Conservation (phyloP, 2,888 invertebrate genomes). For the Mesochorus sp. region DNA sequence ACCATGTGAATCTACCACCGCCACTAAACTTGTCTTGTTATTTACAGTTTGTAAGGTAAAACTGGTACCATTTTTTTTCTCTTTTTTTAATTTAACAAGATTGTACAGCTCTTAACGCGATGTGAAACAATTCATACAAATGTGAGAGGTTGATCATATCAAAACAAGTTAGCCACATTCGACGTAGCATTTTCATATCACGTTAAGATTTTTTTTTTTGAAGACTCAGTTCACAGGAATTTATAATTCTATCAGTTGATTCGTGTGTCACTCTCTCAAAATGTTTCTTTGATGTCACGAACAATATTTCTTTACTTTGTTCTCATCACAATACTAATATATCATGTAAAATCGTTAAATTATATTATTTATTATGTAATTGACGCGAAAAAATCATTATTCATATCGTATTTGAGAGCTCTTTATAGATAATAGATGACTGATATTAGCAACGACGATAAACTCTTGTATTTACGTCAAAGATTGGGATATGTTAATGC, state of each 20-base stretch:
- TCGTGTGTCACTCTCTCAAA: background rate
- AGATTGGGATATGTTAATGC: slow-evolving; percentile 25
- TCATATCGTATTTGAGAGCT: slow-evolving; percentile 27
- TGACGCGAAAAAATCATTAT: slow-evolving; percentile 36
- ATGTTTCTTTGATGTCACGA: slow-evolving; percentile 11
- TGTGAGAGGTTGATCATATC: background rate
- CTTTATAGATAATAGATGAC: background rate
- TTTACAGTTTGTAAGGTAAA: slow-evolving; percentile 44
- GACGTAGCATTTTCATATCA: background rate
- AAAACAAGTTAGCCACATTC: background rate
- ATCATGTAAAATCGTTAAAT: slow-evolving; percentile 8
- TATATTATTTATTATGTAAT: slow-evolving; percentile 5
- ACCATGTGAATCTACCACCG: slow-evolving; percentile 48
- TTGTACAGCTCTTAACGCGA: background rate
- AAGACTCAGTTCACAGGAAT: background rate
- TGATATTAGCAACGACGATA: slow-evolving; percentile 14
- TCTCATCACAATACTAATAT: slow-evolving; percentile 25
- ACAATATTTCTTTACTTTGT: background rate
- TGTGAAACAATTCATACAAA: background rate
- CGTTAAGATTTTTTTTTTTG: slow-evolving; percentile 14
- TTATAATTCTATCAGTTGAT: background rate
- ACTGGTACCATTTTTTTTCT: background rate
- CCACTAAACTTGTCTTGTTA: slow-evolving; percentile 38
- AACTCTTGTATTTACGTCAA: background rate
- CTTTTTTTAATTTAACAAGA: background rate